These are phyloP conservation scores for Scaptomyza parva DNA, from an alignment of 2,888 invertebrate species.

Conservation along the genomic window DNA sequence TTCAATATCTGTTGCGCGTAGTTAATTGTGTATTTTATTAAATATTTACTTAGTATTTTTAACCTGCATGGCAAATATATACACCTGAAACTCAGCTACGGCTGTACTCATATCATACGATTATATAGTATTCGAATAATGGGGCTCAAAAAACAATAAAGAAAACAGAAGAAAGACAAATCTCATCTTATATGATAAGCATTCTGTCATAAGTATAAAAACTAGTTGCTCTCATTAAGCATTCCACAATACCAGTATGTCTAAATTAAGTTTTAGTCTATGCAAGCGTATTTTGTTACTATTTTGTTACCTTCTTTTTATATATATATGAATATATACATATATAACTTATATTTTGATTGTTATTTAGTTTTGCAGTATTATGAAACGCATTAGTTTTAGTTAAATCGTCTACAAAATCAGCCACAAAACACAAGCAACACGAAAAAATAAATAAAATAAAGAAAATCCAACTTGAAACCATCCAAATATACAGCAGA, in stretches of 20 bases:
- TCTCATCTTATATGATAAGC: conserved; percentile 24
- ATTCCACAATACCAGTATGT: conserved; percentile 43
- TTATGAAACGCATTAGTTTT: conserved; percentile 55
- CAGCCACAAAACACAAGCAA: conserved; percentile 62
- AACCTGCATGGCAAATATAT: conserved; percentile 55
- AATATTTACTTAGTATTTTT: conserved; percentile 30
- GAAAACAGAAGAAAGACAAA: not conserved
- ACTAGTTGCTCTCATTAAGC: conserved; percentile 35
- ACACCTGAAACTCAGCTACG: conserved; percentile 23
- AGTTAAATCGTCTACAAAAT: conserved; percentile 60
- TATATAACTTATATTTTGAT: conserved; percentile 26
- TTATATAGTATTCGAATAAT: conserved; percentile 13
- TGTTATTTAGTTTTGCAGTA: conserved; percentile 40
- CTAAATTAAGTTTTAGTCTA: conserved; percentile 32
- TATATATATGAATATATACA: conserved; percentile 21
- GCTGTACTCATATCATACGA: conserved; percentile 43
- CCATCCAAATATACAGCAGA: conserved; percentile 36
- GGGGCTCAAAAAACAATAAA: conserved; percentile 23
- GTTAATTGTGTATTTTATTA: conserved; percentile 48
- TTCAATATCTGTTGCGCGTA: conserved; percentile 57
- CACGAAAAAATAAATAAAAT: conserved; percentile 16
- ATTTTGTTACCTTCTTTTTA: conserved; percentile 22
- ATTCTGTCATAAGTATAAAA: conserved; percentile 34
- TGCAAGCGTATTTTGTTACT: conserved; percentile 46
- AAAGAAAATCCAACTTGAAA: conserved; percentile 22